Conservation (phyloP, 2,888 invertebrate genomes). For the Apoda limacodes region DNA sequence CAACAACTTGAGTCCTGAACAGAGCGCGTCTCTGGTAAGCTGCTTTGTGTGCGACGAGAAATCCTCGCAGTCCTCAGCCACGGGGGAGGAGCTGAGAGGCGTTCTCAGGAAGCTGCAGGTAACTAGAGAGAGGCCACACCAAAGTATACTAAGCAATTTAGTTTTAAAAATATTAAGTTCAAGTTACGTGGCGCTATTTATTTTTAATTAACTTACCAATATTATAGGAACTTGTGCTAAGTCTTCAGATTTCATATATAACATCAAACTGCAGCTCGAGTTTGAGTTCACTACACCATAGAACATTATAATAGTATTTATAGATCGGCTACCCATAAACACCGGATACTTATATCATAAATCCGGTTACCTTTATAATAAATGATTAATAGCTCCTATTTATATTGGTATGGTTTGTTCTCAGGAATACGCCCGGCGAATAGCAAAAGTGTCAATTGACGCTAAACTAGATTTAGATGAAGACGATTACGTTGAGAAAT, state of each 20-base stretch:
- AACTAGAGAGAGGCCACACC: slow-evolving; percentile 5
- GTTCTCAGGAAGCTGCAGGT: slow-evolving; percentile 93
- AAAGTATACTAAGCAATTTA: no score
- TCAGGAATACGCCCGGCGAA: slow-evolving; percentile 90
- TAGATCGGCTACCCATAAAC: not conserved
- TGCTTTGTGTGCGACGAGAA: slow-evolving; percentile 96
- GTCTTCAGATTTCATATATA: no score
- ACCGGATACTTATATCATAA: not conserved
- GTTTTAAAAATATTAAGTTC: slow-evolving; percentile 1
- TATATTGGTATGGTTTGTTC: slow-evolving; percentile 4
- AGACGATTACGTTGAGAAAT: slow-evolving; percentile 90
- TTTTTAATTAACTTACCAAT: no score
- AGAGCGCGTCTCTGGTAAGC: slow-evolving; percentile 87
- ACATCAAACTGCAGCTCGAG: no score
- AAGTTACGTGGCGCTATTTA: no score
- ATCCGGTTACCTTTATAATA: not conserved
- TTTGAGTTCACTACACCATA: no score
- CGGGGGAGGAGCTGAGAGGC: slow-evolving; percentile 88
- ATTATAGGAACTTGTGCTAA: no score
- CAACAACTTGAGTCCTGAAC: slow-evolving; percentile 83
- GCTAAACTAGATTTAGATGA: slow-evolving; percentile 90
- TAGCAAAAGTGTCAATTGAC: slow-evolving; percentile 89
- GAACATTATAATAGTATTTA: no score
- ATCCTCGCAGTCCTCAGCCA: slow-evolving; percentile 78
- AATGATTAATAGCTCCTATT: slow-evolving; percentile 1